A percentile compares a stretch with the other conserved stretches of the same genome.
Conservation (phyloP, 2,113 vertebrate genomes). For the Petrocephalus microphthalmus region DNA sequence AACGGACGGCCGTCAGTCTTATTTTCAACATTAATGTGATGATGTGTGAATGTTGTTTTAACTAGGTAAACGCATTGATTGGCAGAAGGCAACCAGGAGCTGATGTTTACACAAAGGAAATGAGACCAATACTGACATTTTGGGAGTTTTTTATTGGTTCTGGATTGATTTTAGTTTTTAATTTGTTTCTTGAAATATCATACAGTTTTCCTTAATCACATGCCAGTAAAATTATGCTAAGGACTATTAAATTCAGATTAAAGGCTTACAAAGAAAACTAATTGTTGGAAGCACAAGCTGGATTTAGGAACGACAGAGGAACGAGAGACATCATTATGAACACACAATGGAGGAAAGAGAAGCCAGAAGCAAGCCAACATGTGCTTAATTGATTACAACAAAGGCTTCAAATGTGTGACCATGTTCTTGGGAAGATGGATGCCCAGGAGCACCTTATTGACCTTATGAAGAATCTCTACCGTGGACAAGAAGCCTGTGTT, state of each 20-base stretch:
- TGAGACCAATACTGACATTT: background rate
- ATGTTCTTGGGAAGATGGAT: background rate
- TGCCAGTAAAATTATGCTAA: background rate
- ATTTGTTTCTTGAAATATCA: background rate
- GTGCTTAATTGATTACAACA: background rate
- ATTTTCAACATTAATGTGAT: background rate
- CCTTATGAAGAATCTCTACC: background rate
- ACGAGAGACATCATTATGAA: background rate
- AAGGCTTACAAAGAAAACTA: background rate
- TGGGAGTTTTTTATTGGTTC: background rate
- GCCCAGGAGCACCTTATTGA: background rate
- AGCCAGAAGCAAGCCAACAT: background rate
- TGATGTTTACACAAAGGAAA: background rate
- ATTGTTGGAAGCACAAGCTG: background rate
- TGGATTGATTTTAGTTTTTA: background rate
- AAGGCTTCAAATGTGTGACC: background rate
- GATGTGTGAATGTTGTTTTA: background rate
- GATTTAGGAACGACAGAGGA: background rate
- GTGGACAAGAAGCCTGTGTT: background rate
- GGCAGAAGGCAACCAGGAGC: background rate
- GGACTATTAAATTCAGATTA: background rate
- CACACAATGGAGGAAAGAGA: background rate
- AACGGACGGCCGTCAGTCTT: background rate
- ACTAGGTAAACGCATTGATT: background rate
- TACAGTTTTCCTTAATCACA: background rate